Evolutionary conservation across 2,888 invertebrate genomes (phyloP).

Genomic region (Mesorhabditis spiculigera): DNA sequence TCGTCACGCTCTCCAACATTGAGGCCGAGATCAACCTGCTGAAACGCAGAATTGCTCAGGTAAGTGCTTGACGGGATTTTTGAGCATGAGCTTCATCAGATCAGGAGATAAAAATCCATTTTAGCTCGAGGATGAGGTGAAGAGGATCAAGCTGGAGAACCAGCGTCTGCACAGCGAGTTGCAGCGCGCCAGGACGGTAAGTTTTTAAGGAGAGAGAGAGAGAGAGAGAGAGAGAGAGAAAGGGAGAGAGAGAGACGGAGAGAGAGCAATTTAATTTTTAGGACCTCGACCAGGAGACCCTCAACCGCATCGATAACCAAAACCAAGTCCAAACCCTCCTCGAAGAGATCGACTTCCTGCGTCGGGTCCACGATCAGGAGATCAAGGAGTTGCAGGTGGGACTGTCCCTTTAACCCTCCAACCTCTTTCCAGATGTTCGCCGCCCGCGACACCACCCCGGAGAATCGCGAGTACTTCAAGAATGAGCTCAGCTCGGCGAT

Average conservation of each 20-base stretch:
- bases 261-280: conserved; percentile 28
- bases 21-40: conserved; percentile 61
- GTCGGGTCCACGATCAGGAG: conserved; percentile 63
- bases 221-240: no score
- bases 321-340: conserved; percentile 63
- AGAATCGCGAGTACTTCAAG: conserved; percentile 65
- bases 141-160: conserved; percentile 60
- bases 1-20: conserved; percentile 60
- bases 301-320: conserved; percentile 63
- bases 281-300: conserved; percentile 63
- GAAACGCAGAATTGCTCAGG: conserved; percentile 38
- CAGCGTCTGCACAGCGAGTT: conserved; percentile 54
- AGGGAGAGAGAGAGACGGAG: no score
- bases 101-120: neutral
- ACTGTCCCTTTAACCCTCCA: conserved; percentile 45
- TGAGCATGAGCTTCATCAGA: neutral
- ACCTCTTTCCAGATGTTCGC: conserved; percentile 57
- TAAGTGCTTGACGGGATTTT: conserved; percentile 10
- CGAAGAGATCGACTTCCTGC: conserved; percentile 64
- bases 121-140: conserved; percentile 51
- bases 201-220: conserved; percentile 6
- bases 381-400: conserved; percentile 18
- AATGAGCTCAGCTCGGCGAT: conserved; percentile 63
- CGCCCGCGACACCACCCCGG: conserved; percentile 62
- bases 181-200: conserved; percentile 57